Base-by-base conservation (phyloP, 2,113 vertebrate species). In the Sardina pilchardus region DNA sequence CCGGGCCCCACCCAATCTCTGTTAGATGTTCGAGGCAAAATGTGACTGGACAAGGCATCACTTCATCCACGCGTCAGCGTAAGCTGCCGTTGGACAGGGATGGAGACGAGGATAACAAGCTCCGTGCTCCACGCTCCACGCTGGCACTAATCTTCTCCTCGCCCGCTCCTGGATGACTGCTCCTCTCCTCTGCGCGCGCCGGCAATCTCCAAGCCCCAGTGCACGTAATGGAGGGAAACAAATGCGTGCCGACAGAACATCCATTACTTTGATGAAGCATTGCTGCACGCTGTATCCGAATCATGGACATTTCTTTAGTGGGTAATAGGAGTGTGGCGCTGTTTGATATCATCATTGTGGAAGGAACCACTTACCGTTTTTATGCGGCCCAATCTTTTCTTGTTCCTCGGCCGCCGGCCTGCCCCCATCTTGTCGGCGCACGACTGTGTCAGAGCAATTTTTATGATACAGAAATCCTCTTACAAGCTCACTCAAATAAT, bases 201-300 rank as follows among this genome's bases (percentile, higher is more conserved):
- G 81, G 82, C 86, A 3, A 84, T 82, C 39, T 86, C 36, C 44
- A 43, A 85, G 47, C 82, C 78, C 75, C 12, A 78, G 71, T 78
- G 67, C 84, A 85, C 75, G 6, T 87, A 34, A 81, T 82, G 53
- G 26, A 75, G 36, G 71, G 81, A 67, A 83, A 84, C 26, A 84
- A 86, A 81, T 59, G 80, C 16, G 14, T 81, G 19, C 21, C 17
- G 67, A 44, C 48, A 86, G 82, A 81, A 83, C 83, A 86, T 81
- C 82, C 47, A 86, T 86, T 86, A 86, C 63, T 86, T 53, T 63
- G 82, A 83, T 83, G 43, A 83, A 83, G 82, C 80, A 82, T 43
- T 34, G n/a, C 26, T 47, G 75, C 0, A 16, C 48, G 34, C 5
- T 50, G 34, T 78, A 78, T 34, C 10, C 19, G n/a, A 1, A 26